Evolutionary conservation across 2,113 vertebrate species (phyloP).

Genomic region (Uria lomvia): DNA sequence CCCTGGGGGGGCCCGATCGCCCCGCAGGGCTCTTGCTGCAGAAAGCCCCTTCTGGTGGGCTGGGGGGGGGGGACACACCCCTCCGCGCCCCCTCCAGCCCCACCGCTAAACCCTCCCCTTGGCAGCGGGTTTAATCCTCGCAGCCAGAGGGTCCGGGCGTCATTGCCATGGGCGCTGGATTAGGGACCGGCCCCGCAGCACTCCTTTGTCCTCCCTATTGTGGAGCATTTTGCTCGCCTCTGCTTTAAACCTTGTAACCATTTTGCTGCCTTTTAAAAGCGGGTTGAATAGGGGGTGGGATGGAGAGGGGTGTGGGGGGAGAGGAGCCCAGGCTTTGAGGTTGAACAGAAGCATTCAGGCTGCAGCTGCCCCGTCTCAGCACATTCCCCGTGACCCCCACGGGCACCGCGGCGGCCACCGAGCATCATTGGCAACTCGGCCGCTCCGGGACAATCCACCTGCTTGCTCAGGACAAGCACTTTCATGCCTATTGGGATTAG

Average conservation of each 20-base stretch:
- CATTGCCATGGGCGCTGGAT: constrained; percentile 57
- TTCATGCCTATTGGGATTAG: constrained; percentile 91
- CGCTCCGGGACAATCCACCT: constrained; percentile 61
- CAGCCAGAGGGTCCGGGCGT: not conserved
- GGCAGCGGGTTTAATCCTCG: constrained; percentile 64
- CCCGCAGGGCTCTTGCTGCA: not conserved
- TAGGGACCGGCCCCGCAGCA: constrained; percentile 46
- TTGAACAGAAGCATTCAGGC: constrained; percentile 46
- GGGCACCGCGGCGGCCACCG: constrained; percentile 50
- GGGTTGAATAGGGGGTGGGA: constrained; percentile 59
- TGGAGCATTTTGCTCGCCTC: constrained; percentile 69
- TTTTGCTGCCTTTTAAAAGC: constrained; percentile 56
- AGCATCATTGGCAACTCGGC: constrained; percentile 50
- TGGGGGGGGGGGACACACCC: not conserved
- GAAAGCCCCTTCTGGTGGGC: not conserved
- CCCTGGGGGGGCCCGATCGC: not conserved
- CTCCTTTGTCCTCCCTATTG: constrained; percentile 64
- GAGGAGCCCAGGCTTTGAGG: constrained; percentile 51
- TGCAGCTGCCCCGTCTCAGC: constrained; percentile 74
- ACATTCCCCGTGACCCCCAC: constrained; percentile 61
- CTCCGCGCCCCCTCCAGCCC: not conserved
- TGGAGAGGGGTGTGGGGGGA: not conserved
- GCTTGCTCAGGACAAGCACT: constrained; percentile 72
- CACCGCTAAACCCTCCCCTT: not conserved
- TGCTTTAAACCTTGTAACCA: constrained; percentile 62